Base-by-base conservation (phyloP, 2,113 vertebrate species). In the Rhinopomastus cyanomelas region DNA sequence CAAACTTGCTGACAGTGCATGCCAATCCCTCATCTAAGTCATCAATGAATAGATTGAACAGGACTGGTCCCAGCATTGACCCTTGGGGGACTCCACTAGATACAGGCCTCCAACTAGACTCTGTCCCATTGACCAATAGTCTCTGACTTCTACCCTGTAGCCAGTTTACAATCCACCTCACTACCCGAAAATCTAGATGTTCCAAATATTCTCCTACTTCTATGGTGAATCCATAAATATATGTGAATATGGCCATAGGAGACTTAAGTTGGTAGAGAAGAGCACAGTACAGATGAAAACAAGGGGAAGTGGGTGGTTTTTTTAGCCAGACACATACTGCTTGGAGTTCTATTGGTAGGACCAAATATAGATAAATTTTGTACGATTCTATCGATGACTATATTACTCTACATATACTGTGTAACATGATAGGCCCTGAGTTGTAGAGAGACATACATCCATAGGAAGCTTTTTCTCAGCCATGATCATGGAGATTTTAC, bases 401-500 rank as follows among this genome's bases (percentile, higher is more conserved):
- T 55, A 18, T 51, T 52, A 60, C 4, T 64, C 5, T 51, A 5
- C 5, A 30, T 42, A 55, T 51, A 75, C 19, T 30, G 6, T 30
- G n/a, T 17, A 46, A 3, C 5, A 60, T 79, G n/a, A 39, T 21
- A 61, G 29, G 61, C 14, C 4, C 14, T 57, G 39, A 49, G 21
- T 44, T 49, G 6, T 73, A 69, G 5, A 1, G 2, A 71, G 8
- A 16, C 0, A 1, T 34, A 29, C 2, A 75, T 16, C 8, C 29
- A 48, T n/a, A 27, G 2, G 48, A 42, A 56, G 6, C 7, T 42
- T 72, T 89, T 75, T 68, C 20, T 81, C 30, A 46, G 5, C 4
- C 67, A 16, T 0, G 0, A 6, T 5, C 12, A 39, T 56, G n/a
- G 34, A 44, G 3, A 29, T 23, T 5, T 48, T 62, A 56, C 8